These are phyloP conservation scores for Capra hircus DNA, from an alignment of 2,113 vertebrate species.

Conservation along the genomic window DNA sequence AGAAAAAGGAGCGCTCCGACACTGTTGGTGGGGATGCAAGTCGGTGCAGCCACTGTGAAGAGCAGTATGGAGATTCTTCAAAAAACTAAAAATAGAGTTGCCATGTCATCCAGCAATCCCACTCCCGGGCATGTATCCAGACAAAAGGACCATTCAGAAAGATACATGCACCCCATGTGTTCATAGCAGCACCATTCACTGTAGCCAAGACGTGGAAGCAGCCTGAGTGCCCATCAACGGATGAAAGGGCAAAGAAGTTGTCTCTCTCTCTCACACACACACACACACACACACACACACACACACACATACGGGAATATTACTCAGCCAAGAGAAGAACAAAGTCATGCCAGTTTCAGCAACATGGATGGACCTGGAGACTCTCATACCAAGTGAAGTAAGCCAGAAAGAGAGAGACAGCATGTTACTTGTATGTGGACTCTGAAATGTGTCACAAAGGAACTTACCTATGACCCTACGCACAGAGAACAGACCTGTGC, in stretches of 20 bases:
- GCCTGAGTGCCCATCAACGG: not conserved
- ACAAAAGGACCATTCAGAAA: not conserved
- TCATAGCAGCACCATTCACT: not conserved
- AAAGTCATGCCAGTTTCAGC: not conserved
- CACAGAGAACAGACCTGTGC: not conserved
- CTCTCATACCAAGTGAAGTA: not conserved
- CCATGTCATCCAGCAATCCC: not conserved
- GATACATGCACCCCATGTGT: not conserved
- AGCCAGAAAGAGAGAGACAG: not conserved
- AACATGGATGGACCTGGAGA: not conserved
- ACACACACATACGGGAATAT: not conserved
- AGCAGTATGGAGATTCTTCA: not conserved
- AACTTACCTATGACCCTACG: not conserved
- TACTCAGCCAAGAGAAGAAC: not conserved
- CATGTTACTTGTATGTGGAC: not conserved
- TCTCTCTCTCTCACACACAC: too few species aligned
- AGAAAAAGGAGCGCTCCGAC: not conserved
- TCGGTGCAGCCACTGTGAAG: not conserved
- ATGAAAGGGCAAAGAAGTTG: not conserved
- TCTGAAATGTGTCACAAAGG: not conserved
- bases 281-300: not conserved
- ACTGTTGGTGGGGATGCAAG: not conserved
- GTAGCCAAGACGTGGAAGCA: not conserved
- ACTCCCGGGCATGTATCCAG: not conserved
- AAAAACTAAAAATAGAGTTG: not conserved